Percentiles rank a stretch among this genome's conserved stretches.
Evolutionary conservation across 1,140 invertebrate genomes (phyloP).

Genomic region (Tetramorium alpestre): DNA sequence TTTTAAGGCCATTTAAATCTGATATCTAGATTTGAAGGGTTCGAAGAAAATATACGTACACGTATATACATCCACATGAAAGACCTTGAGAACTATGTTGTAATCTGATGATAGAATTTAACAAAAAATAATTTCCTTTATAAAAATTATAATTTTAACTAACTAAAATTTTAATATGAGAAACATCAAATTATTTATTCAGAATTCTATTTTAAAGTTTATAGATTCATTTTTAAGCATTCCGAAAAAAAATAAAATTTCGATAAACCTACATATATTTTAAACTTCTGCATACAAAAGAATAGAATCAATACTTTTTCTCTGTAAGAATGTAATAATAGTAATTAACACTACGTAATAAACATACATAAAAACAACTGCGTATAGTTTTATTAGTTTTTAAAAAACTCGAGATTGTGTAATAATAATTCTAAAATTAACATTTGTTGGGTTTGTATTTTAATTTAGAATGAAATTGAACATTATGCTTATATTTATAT

Average conservation of each 20-base stretch:
- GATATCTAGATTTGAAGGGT: not conserved
- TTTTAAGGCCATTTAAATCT: not conserved
- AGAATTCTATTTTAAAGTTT: not conserved
- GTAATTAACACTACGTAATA: not conserved
- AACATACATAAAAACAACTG: not conserved
- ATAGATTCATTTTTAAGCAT: not conserved
- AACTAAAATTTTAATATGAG: not conserved
- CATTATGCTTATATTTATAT: not conserved
- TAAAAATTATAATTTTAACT: not conserved
- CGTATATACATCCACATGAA: not conserved
- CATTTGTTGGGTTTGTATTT: not conserved
- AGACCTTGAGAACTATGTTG: not conserved
- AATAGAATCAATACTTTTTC: not conserved
- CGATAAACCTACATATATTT: not conserved
- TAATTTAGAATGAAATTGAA: not conserved
- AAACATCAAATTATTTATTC: not conserved
- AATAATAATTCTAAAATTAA: not conserved
- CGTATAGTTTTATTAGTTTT: not conserved
- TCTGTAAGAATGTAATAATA: not conserved
- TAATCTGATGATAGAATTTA: not conserved
- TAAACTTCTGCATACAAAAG: not conserved
- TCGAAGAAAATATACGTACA: not conserved
- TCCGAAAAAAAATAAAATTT: not conserved
- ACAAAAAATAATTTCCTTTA: not conserved
- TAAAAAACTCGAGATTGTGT: not conserved